Evolutionary conservation across 2,113 vertebrate genomes (phyloP), one percentile per base, ranked within the genome.

Genomic region (Podarcis cretensis): DNA sequence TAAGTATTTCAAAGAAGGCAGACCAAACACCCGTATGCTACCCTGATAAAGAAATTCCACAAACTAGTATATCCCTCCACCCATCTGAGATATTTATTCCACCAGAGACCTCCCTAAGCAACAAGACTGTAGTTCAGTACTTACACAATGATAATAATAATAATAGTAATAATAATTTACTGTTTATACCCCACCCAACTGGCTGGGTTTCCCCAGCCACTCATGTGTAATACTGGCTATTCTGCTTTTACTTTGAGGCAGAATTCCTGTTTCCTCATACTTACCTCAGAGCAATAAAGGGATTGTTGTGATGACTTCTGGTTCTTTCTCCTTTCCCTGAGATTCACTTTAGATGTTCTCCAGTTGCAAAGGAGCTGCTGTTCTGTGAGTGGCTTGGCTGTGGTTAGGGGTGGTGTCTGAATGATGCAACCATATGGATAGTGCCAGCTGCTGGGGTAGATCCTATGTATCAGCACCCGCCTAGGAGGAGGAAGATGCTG

Each of bases 1-100:
- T 59, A 86, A 69, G 43, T 76, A 87, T 65, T 59, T 1, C 4
- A 73, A 40, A 74, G n/a, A 54, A 54, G 48, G 48, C 10, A 54
- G 37, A 35, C 63, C 32, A 94, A 92, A 83, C 40, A 13, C 27
- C 10, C 88, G 10, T 59, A 63, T 32, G 73, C 63, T 73, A 63
- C 10, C 59, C 87, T 37, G 35, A 69, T 89, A 90, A 75, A 9
- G 8, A 30, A 74, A 89, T 1, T 32, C 63, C 20, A 77, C 79
- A 32, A 74, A n/a, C 23, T 32, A 14, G 63, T 9, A 35, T 21
- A 68, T 79, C 23, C 32, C n/a, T 75, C 57, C 21, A 63, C 4
- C 4, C 43, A 10, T 59, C 68, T 68, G 59, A 68, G 27, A 86
- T 54, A 23, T 43, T 75, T n/a, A 40, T 32, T 77, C 2, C 27